Evolutionary conservation across 92 coral and sea anemone species (phyloP).

Genomic region (Umimayanthus chanpuru): DNA sequence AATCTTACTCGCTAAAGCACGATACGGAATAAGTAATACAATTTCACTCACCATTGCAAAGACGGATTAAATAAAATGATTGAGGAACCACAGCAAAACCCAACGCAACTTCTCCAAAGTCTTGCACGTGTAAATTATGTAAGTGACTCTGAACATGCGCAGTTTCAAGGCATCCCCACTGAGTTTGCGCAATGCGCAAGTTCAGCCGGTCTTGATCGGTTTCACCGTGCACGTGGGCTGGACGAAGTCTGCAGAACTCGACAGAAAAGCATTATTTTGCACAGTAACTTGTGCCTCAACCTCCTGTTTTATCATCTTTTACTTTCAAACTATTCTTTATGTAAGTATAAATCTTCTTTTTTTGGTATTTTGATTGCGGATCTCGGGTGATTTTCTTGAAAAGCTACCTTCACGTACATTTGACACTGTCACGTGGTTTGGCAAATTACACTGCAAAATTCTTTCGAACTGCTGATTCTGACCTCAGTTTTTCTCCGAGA

Average conservation of each 20-base stretch:
- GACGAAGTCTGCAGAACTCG: constrained; percentile 35
- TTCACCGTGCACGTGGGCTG: constrained; percentile 35
- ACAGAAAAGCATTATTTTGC: constrained; percentile 45
- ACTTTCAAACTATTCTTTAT: not conserved
- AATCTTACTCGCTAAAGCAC: not conserved
- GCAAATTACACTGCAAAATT: constrained; percentile 6
- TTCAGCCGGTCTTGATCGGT: constrained; percentile 26
- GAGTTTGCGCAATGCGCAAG: constrained; percentile 28
- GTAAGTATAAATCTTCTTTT: constrained; percentile 13
- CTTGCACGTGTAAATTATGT: constrained; percentile 40
- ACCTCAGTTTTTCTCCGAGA: not conserved
- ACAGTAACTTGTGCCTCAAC: constrained; percentile 24
- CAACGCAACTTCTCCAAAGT: not conserved
- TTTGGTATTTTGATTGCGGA: not conserved
- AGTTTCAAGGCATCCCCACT: constrained; percentile 26
- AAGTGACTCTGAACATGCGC: constrained; percentile 33
- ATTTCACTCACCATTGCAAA: constrained; percentile 31
- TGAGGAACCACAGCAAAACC: not conserved
- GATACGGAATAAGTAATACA: not conserved
- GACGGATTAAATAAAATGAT: not conserved
- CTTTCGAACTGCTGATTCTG: not conserved
- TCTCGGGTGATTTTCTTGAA: not conserved
- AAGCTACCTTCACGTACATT: not conserved
- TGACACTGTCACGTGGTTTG: constrained; percentile 30
- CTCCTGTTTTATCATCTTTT: not conserved